phyloP scores from a whole-genome alignment of 2,797 vertebrate species.

The Tenualosa ilisha region DNA sequence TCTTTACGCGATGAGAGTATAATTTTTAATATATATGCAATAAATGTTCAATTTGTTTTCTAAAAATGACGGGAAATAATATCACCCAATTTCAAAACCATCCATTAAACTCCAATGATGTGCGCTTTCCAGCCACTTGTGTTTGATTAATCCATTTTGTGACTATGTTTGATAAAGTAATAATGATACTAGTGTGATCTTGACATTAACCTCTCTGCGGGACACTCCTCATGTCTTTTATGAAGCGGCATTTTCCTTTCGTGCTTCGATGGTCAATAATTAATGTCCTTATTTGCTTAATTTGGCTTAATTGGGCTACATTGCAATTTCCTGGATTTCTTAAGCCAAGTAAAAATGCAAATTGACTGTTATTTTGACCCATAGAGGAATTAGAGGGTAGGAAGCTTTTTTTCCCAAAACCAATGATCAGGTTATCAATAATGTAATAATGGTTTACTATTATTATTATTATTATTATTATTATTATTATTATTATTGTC shows the following conservation, averaged over 20 bases:
- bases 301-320: constrained; percentile 12
- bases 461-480: neutral
- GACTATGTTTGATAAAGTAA: constrained; percentile 97
- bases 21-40: constrained; percentile 99
- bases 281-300: constrained; percentile 70
- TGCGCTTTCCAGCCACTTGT: constrained; percentile 81
- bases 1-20: constrained; percentile 90
- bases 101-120: constrained; percentile 95
- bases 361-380: neutral
- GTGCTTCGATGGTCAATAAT: constrained; percentile 86
- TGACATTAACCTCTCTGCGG: constrained; percentile 84
- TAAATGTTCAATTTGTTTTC: constrained; percentile 99
- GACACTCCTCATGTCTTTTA: constrained; percentile 70
- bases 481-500: neutral
- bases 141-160: constrained; percentile 98
- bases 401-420: neutral
- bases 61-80: constrained; percentile 99
- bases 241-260: constrained; percentile 65
- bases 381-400: neutral
- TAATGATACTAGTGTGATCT: constrained; percentile 87
- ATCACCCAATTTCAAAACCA: constrained; percentile 96
- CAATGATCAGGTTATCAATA: too few relatives aligned
- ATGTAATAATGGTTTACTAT: neutral
- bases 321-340: neutral
- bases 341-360: neutral